Evolutionary conservation across 2,797 vertebrate genomes (phyloP), one percentile per base, ranked within the genome.

Genomic region (Leptoclinus maculatus): DNA sequence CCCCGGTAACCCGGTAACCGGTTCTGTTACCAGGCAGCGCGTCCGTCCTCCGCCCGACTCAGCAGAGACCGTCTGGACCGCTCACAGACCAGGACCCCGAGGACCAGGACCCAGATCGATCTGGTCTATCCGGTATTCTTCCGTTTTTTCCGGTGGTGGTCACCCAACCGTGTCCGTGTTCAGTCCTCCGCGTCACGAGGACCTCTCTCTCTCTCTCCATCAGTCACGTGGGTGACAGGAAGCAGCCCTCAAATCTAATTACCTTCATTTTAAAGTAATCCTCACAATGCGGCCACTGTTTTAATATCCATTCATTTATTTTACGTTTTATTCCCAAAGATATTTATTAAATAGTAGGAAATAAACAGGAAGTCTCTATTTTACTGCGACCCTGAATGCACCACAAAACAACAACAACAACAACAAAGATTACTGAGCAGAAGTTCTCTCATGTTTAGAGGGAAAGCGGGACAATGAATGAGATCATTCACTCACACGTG

Each of bases 21-120:
- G 3, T 63, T 65, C 81, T 58, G 90, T 91, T 86, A 82, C 89
- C 84, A 87, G 86, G 88, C 90, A 90, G 90, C 91, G 84, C 88
- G 85, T 90, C 83, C 16, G 17, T 66, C 70, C 65, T 78, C 85
- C 38, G 7, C 38, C 19, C 66, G 21, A 43, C 41, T 14, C 66
- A 8, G 49, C 41, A 6, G 63, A 3, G 23, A 8, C 53, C 0
- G 63, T 34, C 3, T 10, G 9, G 8, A 21, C 45, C 32, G 32
- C 32, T 32, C 32, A 32, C 32, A 32, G 53, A 27, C 25, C 19
- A 16, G 41, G 41, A 41, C 27, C 49, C 1, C 1, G 32, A 34
- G 32, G 7, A 34, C 32, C 32, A 34, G 32, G 32, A 34, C 32
- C 32, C 32, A 7, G 58, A 71, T 83, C 58, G n/a, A 71, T 73